Evolutionary conservation across 2,888 invertebrate genomes (phyloP).

Genomic region (Pheosia gnoma): DNA sequence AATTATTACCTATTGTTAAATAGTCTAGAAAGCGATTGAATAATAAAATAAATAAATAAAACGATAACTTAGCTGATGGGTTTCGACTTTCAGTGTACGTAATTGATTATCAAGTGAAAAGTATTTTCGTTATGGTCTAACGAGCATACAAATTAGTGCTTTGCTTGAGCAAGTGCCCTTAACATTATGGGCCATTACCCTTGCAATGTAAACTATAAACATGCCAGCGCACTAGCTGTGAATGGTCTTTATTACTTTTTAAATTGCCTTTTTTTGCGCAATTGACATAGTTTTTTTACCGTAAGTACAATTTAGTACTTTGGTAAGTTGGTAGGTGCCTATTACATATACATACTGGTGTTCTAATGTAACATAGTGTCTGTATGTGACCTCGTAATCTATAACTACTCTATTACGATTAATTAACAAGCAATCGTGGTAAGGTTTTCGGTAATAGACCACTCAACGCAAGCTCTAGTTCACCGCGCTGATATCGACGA

Average conservation of each 20-base stretch:
- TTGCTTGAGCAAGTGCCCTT: conserved; percentile 61
- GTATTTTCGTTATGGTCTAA: conserved; percentile 55
- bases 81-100: conserved; percentile 16
- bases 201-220: conserved; percentile 18
- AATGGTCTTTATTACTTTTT: conserved; percentile 19
- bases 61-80: conserved; percentile 12
- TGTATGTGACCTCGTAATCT: no score
- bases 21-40: conserved; percentile 27
- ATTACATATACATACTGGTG: no score
- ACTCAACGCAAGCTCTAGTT: no score
- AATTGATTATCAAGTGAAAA: conserved; percentile 70
- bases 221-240: conserved; percentile 16
- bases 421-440: no score
- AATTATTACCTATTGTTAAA: conserved; percentile 13
- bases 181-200: conserved; percentile 52
- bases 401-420: no score
- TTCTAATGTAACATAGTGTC: no score
- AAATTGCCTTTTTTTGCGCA: conserved; percentile 15
- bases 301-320: no score
- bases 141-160: conserved; percentile 49
- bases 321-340: no score
- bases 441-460: no score
- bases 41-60: conserved; percentile 21
- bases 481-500: no score
- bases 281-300: conserved; percentile 7